A percentile compares a stretch with the other conserved stretches of the same genome.
These are phyloP conservation scores for Glyptemys insculpta DNA, from an alignment of 2,797 vertebrate genomes.

Conservation along the genomic window DNA sequence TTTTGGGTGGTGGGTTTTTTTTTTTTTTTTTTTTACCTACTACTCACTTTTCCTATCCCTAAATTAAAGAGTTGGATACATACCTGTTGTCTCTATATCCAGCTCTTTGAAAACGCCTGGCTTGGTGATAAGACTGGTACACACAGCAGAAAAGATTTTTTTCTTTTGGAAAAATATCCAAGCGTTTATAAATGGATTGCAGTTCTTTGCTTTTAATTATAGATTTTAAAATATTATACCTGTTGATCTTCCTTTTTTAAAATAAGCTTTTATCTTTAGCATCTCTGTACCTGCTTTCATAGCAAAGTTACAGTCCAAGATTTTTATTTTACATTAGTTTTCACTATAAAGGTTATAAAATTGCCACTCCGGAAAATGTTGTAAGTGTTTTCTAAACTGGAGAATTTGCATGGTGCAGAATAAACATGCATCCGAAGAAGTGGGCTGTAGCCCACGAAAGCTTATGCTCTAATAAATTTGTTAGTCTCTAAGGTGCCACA, in stretches of 20 bases:
- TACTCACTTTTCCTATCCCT: neutral
- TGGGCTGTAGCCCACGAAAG: no score
- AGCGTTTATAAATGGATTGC: constrained; percentile 19
- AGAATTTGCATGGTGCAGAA: no score
- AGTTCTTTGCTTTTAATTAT: constrained; percentile 8
- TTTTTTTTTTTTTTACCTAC: constrained; percentile 3
- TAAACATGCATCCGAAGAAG: no score
- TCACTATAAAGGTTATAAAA: constrained; percentile 6
- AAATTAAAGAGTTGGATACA: neutral
- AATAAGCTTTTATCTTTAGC: constrained; percentile 1
- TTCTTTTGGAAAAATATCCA: constrained; percentile 31
- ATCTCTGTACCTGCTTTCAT: constrained; percentile 54
- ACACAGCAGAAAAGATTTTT: constrained; percentile 1
- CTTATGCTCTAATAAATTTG: no score
- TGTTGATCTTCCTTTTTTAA: neutral
- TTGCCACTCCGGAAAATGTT: constrained; percentile 18
- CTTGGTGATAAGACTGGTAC: neutral
- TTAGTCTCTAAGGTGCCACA: no score
- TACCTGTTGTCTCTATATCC: no score
- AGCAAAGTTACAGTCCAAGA: neutral
- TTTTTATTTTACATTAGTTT: constrained; percentile 8
- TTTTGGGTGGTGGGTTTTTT: neutral
- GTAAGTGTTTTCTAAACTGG: constrained; percentile 29
- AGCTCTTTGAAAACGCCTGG: constrained; percentile 5
- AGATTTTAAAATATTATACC: neutral